phyloP scores from a whole-genome alignment of 2,888 invertebrate genomes.

The Apamea epomidion region DNA sequence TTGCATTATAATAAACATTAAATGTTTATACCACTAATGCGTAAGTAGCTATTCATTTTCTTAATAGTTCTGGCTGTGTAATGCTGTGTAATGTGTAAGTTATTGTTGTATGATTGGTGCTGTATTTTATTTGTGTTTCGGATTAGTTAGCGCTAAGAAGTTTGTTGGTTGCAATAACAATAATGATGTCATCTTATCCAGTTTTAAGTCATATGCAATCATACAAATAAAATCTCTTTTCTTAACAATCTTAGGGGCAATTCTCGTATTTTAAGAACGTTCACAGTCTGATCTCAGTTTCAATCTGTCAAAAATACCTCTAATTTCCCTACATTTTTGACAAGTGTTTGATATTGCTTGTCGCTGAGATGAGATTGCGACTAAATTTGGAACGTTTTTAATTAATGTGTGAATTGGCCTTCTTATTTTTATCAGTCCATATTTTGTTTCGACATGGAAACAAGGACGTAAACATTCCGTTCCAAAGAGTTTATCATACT shows the following conservation, averaged over 20 bases:
- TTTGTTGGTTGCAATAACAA: background rate
- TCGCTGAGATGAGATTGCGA: background rate
- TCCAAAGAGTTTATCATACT: slow-evolving; percentile 14
- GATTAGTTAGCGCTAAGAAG: background rate
- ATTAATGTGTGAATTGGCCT: background rate
- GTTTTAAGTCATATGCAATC: background rate
- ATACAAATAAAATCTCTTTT: background rate
- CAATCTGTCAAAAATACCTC: too few relatives aligned
- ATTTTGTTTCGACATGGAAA: slow-evolving; percentile 21
- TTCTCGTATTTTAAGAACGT: too few relatives aligned
- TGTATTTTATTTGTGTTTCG: background rate
- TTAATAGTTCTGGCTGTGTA: background rate
- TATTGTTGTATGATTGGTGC: background rate
- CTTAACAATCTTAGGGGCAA: background rate
- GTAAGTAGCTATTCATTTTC: slow-evolving; percentile 24
- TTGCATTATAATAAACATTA: slow-evolving; percentile 33
- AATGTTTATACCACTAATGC: slow-evolving; percentile 13
- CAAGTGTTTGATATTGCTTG: too few relatives aligned
- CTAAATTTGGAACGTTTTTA: background rate
- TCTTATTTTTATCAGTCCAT: background rate
- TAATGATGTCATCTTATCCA: background rate
- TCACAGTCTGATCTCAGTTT: too few relatives aligned
- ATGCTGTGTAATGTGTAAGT: background rate
- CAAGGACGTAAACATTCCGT: slow-evolving; percentile 23
- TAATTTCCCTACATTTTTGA: too few relatives aligned